Base-by-base conservation (phyloP, 2,797 vertebrate genomes). In the Channa striata region DNA sequence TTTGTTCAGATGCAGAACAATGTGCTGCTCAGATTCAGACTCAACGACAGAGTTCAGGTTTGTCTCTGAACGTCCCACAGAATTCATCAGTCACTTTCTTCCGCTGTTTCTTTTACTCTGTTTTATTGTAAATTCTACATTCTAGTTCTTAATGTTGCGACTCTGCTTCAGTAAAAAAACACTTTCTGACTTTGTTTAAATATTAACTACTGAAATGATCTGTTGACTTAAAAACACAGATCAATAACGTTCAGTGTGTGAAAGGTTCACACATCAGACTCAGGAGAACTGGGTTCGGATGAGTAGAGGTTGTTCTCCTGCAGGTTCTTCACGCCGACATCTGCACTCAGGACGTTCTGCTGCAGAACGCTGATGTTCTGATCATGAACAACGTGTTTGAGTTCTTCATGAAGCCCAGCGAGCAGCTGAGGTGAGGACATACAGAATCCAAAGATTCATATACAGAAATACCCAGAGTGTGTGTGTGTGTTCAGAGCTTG, bases 321-420 rank as follows among this genome's bases (percentile, higher is more conserved):
- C 87, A 99, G 97, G 95, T 98, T 49, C 71, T 97, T 82, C 95
- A 97, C 11, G 91, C 94, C 82, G 95, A 98, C 61, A 90, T 98
- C 65, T 92, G 94, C 84, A 93, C 93, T 47, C 96, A 97, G 72
- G 80, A 90, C 20, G 80, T 75, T 34, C 93, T 98, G 81, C 93
- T 99, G 80, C 94, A 96, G 79, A 92, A 89, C 46, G 87, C 96
- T 39, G 96, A 98, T 70, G 93, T 98, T 78, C 82, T 98, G 80
- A 85, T 98, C 81, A 96, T 99, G 96, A 98, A 98, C 94, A 98
- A 99, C 59, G 96, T 98, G 64, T 99, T 98, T 36, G 96, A 99
- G 91, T 98, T 95, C 87, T 99, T 99, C 86, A 93, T 98, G 93
- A 93, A 96, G 80, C 92, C 92, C 68, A 77, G 62, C 65, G 92